Base-by-base conservation (phyloP, 2,113 vertebrate genomes). In the Fregetta grallaria region DNA sequence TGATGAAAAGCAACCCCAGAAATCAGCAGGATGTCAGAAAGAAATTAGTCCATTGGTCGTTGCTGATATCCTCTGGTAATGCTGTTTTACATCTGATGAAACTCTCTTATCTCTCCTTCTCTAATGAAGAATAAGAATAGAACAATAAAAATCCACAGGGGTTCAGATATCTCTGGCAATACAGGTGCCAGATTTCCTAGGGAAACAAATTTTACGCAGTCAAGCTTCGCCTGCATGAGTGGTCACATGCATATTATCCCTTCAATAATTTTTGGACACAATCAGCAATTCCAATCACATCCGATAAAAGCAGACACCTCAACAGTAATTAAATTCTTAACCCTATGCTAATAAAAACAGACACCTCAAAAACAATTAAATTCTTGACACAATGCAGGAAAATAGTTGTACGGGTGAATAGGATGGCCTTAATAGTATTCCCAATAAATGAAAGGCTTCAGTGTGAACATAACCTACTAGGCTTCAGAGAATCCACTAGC, bases 1-100 rank as follows among this genome's bases (percentile, higher is more conserved):
- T 84, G 86, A 95, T 88, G 58, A 91, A 95, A 88, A 94, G 68
- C 16, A 97, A 89, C 32, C 18, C 75, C 50, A 89, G 78, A 88
- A 86, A 92, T 5, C 55, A 55, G 72, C 30, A 95, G 26, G 56
- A 80, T 68, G 34, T 67, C 38, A 80, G 86, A 94, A 95, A 27
- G 15, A 70, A 77, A 74, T 75, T 44, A n/a, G 8, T 56, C 26
- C 49, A 18, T n/a, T 53, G 34, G 32, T 78, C n/a, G 80, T 61
- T 93, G 56, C 40, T 85, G 23, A 70, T 70, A 68, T 32, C 27
- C 40, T 89, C 44, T 58, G 66, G 49, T 44, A 96, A 82, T 62
- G 26, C 29, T 92, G 14, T 14, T 83, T 91, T 89, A n/a, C 25
- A 62, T 87, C 53, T 63, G 47, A 66, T 74, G 27, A 91, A 95